phyloP scores from a whole-genome alignment of 2,888 invertebrate genomes.

The Hoplodrina ambigua region DNA sequence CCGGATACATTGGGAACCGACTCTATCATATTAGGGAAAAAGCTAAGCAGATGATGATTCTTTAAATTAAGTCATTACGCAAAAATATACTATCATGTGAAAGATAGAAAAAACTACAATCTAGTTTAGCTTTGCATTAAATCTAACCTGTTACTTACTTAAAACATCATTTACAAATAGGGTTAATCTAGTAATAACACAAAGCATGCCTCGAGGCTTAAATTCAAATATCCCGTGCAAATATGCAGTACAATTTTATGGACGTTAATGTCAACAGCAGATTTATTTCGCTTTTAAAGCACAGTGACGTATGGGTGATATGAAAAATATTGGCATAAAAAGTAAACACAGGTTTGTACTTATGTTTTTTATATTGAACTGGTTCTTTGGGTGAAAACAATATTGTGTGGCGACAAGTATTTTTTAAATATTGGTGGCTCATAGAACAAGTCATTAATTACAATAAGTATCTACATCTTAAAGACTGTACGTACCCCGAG shows the following conservation, averaged over 20 bases:
- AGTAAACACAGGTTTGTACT: conserved; percentile 3
- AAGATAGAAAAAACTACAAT: too few species aligned
- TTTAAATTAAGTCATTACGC: not conserved
- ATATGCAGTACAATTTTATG: conserved; percentile 9
- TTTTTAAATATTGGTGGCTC: not conserved
- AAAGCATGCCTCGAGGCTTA: not conserved
- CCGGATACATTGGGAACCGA: too few species aligned
- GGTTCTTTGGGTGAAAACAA: not conserved
- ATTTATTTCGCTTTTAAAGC: conserved; percentile 38
- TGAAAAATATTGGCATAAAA: conserved; percentile 4
- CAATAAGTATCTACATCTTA: too few species aligned
- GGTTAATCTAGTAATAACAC: not conserved
- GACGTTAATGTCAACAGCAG: conserved; percentile 26
- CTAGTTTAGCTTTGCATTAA: too few species aligned
- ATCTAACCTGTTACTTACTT: not conserved
- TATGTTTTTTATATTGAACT: not conserved
- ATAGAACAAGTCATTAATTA: too few species aligned
- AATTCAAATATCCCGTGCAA: not conserved
- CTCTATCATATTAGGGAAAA: too few species aligned
- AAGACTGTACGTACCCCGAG: too few species aligned
- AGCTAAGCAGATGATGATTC: too few species aligned
- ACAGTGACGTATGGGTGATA: not conserved
- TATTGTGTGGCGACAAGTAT: not conserved
- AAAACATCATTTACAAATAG: not conserved
- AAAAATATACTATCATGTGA: too few species aligned